Evolutionary conservation across 1,140 invertebrate species (phyloP), one percentile per base, ranked within the genome.

Genomic region (Trissolcus basalis): DNA sequence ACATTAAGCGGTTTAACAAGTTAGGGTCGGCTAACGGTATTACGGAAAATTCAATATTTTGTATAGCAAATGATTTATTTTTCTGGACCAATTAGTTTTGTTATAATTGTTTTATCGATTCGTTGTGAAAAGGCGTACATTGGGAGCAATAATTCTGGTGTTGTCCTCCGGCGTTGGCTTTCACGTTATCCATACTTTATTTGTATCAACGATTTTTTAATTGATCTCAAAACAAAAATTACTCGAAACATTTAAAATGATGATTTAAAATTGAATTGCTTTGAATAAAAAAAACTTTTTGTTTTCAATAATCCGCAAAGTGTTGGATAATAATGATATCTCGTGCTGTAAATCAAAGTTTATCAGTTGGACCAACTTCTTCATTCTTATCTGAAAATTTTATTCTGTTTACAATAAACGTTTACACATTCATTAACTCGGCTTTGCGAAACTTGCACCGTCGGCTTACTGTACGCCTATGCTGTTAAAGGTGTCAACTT

Each of bases 71-170:
- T 56, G 36, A 56, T 63, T 44, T 50, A 63, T 71, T 56, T 71
- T 64, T 58, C 59, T 49, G 47, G 7, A 41, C 27, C 59, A 71
- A 71, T 71, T 71, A 64, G 59, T 71, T 71, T 51, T 36, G 36
- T 35, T 61, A 61, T 63, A 71, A 71, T 63, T 71, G 68, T 71
- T 63, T 63, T 71, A 71, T 71, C 53, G 59, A 71, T 70, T 70
- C 10, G 11, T 13, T 15, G 48, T 15, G 10, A 16, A 53, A n/a
- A 63, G 10, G 33, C 7, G 14, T 41, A 13, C 10, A 6, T 36
- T 4, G 33, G 16, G 19, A 39, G n/a, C 43, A 60, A 60, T 69
- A 59, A 47, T 54, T 54, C 36, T 60, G 1, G 27, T 12, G 45
- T 60, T n/a, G 41, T 53, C 48, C 12, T 47, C 48, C 47, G 10